Conservation (phyloP, 2,113 vertebrate genomes). For the Microcebus jonahi region DNA sequence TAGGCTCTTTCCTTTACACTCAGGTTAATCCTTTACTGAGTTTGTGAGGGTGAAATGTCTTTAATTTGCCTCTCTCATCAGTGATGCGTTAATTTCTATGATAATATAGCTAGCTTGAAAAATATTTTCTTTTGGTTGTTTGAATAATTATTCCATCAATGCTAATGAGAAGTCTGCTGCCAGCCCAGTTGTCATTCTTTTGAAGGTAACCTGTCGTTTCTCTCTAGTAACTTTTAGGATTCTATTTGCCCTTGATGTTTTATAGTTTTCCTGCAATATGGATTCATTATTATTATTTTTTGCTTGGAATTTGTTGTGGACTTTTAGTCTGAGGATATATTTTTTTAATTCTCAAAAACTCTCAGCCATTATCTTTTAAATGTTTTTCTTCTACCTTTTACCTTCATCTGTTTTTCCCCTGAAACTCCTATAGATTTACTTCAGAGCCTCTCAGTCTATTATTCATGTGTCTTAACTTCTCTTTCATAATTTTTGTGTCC, state of each 20-base stretch:
- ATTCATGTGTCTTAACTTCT: neutral
- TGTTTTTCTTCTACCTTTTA: neutral
- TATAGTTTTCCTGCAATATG: neutral
- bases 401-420: neutral
- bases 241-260: neutral
- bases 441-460: neutral
- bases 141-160: neutral
- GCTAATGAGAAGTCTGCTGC: neutral
- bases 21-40: neutral
- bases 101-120: neutral
- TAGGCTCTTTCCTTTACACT: neutral
- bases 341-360: constrained; percentile 30
- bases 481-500: neutral
- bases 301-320: neutral
- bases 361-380: constrained; percentile 14
- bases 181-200: neutral
- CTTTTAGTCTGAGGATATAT: neutral
- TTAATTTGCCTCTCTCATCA: neutral
- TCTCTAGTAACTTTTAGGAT: neutral
- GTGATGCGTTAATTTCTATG: neutral
- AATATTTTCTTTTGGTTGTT: neutral
- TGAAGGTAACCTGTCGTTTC: neutral
- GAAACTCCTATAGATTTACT: neutral
- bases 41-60: neutral
- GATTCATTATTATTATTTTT: neutral